These are phyloP conservation scores for Taphrorychus bicolor DNA, from an alignment of 2,888 invertebrate genomes.

Conservation along the genomic window DNA sequence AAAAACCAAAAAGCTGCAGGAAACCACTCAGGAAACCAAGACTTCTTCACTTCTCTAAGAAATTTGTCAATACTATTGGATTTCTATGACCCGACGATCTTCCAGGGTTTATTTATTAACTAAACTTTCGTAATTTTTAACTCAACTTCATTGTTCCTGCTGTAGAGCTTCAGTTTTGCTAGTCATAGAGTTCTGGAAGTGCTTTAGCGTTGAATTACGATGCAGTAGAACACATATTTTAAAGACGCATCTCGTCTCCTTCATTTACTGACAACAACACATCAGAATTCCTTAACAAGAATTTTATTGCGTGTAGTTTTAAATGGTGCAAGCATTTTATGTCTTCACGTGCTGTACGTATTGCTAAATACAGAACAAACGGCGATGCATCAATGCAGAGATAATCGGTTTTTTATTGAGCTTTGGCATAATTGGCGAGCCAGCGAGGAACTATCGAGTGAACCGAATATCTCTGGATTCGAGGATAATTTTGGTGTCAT, in stretches of 20 bases:
- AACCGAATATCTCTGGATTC: background rate
- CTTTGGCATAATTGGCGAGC: background rate
- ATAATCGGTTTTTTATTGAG: constrained; percentile 1
- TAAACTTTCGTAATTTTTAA: too few species aligned
- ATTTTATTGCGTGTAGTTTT: constrained; percentile 18
- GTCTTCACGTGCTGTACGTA: constrained; percentile 17
- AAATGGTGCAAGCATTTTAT: constrained; percentile 21
- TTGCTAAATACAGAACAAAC: constrained; percentile 9
- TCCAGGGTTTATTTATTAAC: too few species aligned
- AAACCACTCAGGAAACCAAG: too few species aligned
- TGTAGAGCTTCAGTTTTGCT: too few species aligned
- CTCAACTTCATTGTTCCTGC: too few species aligned
- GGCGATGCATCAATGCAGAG: constrained; percentile 3
- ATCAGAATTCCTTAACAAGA: constrained; percentile 14
- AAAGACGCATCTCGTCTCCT: background rate
- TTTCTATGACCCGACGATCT: too few species aligned
- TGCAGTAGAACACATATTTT: too few species aligned
- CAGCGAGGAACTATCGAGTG: background rate
- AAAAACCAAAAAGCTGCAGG: too few species aligned
- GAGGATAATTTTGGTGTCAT: background rate
- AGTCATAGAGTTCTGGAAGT: too few species aligned
- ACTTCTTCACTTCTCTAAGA: too few species aligned
- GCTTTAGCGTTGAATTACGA: too few species aligned
- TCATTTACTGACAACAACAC: background rate
- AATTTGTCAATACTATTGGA: too few species aligned